Conservation (phyloP, 2,888 invertebrate species). For the Julus scanicus region DNA sequence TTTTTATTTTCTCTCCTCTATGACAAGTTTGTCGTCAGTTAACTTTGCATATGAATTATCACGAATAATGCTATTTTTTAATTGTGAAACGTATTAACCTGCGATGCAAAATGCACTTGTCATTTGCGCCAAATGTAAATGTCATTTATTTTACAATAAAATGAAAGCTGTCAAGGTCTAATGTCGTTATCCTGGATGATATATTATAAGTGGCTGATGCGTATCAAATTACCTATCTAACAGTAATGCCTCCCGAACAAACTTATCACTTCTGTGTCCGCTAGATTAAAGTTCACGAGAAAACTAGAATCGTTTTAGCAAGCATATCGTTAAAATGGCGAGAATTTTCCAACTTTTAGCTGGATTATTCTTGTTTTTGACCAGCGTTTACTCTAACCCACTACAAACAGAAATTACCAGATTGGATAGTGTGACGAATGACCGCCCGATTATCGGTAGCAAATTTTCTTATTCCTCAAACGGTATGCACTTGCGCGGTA, state of each 20-base stretch:
- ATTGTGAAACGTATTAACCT: not conserved
- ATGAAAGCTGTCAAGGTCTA: slow-evolving; percentile 23
- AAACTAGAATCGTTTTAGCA: not conserved
- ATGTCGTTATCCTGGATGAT: not conserved
- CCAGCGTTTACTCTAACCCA: not conserved
- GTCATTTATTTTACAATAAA: slow-evolving; percentile 29
- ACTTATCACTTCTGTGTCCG: not conserved
- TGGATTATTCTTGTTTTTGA: not conserved
- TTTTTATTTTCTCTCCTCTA: not conserved
- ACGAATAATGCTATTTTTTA: not conserved
- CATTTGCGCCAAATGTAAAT: slow-evolving; percentile 2
- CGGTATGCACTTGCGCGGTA: not conserved
- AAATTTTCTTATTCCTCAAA: not conserved
- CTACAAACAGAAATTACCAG: slow-evolving; percentile 18
- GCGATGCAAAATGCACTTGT: slow-evolving; percentile 6
- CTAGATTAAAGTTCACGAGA: not conserved
- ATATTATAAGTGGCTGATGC: not conserved
- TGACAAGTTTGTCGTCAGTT: not conserved
- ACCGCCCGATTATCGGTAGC: not conserved
- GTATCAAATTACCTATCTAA: not conserved
- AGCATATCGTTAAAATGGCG: not conserved
- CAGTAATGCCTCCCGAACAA: not conserved
- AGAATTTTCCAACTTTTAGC: not conserved
- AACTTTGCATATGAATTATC: not conserved
- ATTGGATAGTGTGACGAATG: not conserved